phyloP scores from a whole-genome alignment of 2,888 invertebrate species.

The Dione juno region DNA sequence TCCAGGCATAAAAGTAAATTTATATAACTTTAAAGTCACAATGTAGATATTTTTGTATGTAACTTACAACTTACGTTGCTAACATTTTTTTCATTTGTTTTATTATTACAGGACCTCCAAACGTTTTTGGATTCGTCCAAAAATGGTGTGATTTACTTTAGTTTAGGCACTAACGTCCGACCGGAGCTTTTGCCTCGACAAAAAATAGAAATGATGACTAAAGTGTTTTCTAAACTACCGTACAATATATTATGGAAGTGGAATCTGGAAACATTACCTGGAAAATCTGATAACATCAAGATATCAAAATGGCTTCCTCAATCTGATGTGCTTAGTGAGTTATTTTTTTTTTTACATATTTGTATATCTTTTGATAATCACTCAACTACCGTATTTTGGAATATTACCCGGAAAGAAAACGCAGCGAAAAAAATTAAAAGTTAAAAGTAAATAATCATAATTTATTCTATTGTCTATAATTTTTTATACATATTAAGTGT shows the following conservation, averaged over 20 bases:
- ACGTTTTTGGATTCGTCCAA: conserved; percentile 55
- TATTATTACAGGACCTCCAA: conserved; percentile 54
- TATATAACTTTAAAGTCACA: too few relatives aligned
- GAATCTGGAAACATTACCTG: conserved; percentile 53
- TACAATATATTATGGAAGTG: conserved; percentile 69
- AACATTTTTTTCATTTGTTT: too few relatives aligned
- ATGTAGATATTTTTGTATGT: too few relatives aligned
- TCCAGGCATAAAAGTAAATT: too few relatives aligned
- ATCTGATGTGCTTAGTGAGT: conserved; percentile 58
- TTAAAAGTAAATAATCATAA: too few relatives aligned
- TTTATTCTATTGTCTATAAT: too few relatives aligned
- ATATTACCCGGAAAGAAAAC: too few relatives aligned
- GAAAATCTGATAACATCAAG: conserved; percentile 42
- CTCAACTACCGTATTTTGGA: background rate
- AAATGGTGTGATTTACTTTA: conserved; percentile 64
- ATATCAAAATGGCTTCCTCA: conserved; percentile 50
- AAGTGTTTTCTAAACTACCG: conserved; percentile 58
- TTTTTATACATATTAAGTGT: too few relatives aligned
- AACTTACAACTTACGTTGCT: too few relatives aligned
- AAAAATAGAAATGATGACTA: conserved; percentile 54
- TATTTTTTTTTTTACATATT: background rate
- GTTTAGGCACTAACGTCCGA: conserved; percentile 62
- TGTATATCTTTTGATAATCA: background rate
- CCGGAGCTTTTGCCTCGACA: conserved; percentile 52
- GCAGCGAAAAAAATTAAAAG: too few relatives aligned